Conservation (phyloP, 2,113 vertebrate species). For the Sceloporus undulatus region DNA sequence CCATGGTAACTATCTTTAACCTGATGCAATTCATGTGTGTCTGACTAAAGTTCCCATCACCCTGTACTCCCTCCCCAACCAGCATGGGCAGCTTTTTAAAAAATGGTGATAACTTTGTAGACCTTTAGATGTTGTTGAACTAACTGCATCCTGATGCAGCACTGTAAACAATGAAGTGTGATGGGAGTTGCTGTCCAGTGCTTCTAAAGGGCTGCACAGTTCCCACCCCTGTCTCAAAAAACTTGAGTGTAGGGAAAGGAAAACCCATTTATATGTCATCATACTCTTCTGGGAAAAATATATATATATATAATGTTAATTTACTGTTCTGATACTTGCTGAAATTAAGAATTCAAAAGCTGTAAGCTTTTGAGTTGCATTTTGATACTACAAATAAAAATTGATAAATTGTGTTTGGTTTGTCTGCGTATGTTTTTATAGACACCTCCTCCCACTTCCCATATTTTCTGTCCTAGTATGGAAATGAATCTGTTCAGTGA, state of each 20-base stretch:
- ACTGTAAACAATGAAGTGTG: too few relatives aligned
- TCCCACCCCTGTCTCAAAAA: too few relatives aligned
- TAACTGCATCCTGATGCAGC: too few relatives aligned
- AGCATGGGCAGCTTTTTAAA: too few relatives aligned
- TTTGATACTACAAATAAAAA: slow-evolving; percentile 8
- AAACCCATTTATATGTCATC: background rate
- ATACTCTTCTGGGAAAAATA: background rate
- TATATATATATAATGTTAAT: background rate
- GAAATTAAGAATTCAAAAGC: background rate
- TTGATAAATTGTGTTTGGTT: background rate
- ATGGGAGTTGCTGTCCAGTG: too few relatives aligned
- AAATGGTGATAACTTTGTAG: too few relatives aligned
- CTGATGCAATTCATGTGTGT: too few relatives aligned
- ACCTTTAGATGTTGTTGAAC: too few relatives aligned
- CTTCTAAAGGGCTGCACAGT: background rate
- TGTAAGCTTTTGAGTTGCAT: background rate
- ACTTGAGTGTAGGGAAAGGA: background rate
- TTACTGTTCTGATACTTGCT: background rate
- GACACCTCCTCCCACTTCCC: background rate
- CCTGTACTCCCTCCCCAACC: too few relatives aligned
- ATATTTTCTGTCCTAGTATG: background rate
- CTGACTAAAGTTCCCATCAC: too few relatives aligned
- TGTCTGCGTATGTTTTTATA: too few relatives aligned
- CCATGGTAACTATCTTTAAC: too few relatives aligned
- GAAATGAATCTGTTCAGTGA: background rate